Base-by-base conservation (phyloP, 1,140 invertebrate species). In the Drosophila persimilis region DNA sequence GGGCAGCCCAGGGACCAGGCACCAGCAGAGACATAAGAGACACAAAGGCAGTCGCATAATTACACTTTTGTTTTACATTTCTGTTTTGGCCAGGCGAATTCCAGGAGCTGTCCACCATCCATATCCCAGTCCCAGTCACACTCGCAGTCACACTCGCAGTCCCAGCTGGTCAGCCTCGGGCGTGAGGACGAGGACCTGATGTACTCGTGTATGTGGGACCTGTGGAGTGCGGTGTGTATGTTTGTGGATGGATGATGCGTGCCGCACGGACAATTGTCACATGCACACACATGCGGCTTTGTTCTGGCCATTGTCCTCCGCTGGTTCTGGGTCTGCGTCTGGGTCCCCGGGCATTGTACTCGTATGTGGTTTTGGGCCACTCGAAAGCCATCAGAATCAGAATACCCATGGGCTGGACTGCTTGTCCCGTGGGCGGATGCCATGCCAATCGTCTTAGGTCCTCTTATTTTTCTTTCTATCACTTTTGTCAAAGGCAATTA, bases 401-500 rank as follows among this genome's bases (percentile, higher is more conserved):
- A 63, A 63, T 72, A 45, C 50, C 35, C 50, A 54, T 31, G 26
- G 26, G 6, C 26, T 26, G 26, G 26, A 6, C 26, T 26, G 8
- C 31, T 11, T 39, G 35, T 39, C 11, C 35, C 71, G 77, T 66
- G 58, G 81, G 81, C 81, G 81, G 60, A 65, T 54, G 60, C 39
- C 56, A 44, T 31, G 43, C 55, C 72, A 84, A 84, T 80, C 80
- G 75, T 57, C 71, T 73, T 75, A 57, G 55, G 13, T 15, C 31
- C 44, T 31, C 20, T 44, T 9, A 20, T 39, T 5, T 35, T 22
- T 58, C 63, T 58, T 74, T 44, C 26, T 46, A 11, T 35, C 53
- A n/a, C 13, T 53, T 76, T 72, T 85, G 73, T 85, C 81, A 86
- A 85, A 71, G 77, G 61, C 73, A 86, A 85, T 85, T 85, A 86